Percentiles rank a stretch among this genome's conserved stretches.
These are phyloP conservation scores for Kryptolebias marmoratus DNA, from an alignment of 2,113 vertebrate species.

Conservation along the genomic window DNA sequence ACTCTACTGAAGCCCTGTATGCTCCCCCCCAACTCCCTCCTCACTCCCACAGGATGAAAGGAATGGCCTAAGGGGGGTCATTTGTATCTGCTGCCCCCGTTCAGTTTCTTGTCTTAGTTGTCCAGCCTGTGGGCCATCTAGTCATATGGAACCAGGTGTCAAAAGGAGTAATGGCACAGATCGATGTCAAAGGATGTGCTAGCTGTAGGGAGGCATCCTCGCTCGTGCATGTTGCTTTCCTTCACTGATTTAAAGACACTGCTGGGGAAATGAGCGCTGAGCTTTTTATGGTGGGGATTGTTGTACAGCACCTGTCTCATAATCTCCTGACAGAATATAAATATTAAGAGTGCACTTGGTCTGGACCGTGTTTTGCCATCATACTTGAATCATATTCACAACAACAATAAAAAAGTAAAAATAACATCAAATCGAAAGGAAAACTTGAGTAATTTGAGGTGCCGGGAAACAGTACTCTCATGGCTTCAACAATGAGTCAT, in stretches of 20 bases:
- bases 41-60: slow-evolving; percentile 34
- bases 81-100: slow-evolving; percentile 68
- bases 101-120: slow-evolving; percentile 58
- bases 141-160: slow-evolving; percentile 65
- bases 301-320: slow-evolving; percentile 8
- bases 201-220: slow-evolving; percentile 37
- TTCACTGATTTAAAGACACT: slow-evolving; percentile 20
- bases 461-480: too few species aligned
- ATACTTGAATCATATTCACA: slow-evolving; percentile 2
- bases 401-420: neutral
- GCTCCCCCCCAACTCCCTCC: neutral
- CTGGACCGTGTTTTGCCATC: neutral
- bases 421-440: too few species aligned
- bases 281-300: slow-evolving; percentile 9
- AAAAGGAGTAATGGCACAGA: slow-evolving; percentile 70
- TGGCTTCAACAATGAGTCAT: too few species aligned
- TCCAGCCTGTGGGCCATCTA: slow-evolving; percentile 58
- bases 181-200: slow-evolving; percentile 51
- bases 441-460: too few species aligned
- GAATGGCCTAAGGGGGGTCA: slow-evolving; percentile 61
- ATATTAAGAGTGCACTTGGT: neutral
- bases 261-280: slow-evolving; percentile 7
- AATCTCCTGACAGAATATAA: slow-evolving; percentile 13
- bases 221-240: slow-evolving; percentile 26
- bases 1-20: slow-evolving; percentile 18